Evolutionary conservation across 1,140 invertebrate species (phyloP).

Genomic region (Scaptomyza hsui): DNA sequence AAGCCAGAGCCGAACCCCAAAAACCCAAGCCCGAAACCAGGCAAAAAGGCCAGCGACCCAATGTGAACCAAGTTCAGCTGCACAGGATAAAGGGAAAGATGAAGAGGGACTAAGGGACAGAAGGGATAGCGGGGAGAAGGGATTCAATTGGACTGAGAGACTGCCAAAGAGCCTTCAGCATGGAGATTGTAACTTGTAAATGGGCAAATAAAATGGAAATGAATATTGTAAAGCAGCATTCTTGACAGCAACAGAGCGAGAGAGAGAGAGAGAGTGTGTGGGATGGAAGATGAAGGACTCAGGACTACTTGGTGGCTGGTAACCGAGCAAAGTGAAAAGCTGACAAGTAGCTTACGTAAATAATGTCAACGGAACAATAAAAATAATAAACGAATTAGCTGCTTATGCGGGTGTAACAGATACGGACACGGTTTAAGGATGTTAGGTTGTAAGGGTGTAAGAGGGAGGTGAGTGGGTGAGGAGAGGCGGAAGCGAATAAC

Average conservation of each 20-base stretch:
- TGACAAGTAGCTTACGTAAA: slow-evolving; percentile 82
- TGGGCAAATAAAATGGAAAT: slow-evolving; percentile 81
- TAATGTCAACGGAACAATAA: slow-evolving; percentile 82
- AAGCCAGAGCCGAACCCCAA: slow-evolving; percentile 14
- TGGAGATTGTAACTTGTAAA: slow-evolving; percentile 71
- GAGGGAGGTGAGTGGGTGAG: not conserved
- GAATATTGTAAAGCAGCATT: slow-evolving; percentile 72
- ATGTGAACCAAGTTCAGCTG: slow-evolving; percentile 11
- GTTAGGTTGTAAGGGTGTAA: not conserved
- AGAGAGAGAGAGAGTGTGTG: not conserved
- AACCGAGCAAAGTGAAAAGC: slow-evolving; percentile 66
- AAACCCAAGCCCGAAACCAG: not conserved
- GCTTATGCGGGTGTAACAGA: slow-evolving; percentile 56
- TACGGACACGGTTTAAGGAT: not conserved
- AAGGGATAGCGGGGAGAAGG: not conserved
- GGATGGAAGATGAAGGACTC: not conserved
- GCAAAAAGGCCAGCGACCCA: slow-evolving; percentile 41
- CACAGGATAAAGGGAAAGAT: slow-evolving; percentile 1
- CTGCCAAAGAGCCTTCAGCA: slow-evolving; percentile 16
- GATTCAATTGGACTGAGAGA: not conserved
- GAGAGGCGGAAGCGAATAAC: not conserved
- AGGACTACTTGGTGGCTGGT: not conserved
- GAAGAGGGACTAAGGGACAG: not conserved
- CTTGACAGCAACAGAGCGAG: not conserved
- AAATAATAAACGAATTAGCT: slow-evolving; percentile 83